phyloP scores from a whole-genome alignment of 2,888 invertebrate species.

The Bembecia ichneumoniformis region DNA sequence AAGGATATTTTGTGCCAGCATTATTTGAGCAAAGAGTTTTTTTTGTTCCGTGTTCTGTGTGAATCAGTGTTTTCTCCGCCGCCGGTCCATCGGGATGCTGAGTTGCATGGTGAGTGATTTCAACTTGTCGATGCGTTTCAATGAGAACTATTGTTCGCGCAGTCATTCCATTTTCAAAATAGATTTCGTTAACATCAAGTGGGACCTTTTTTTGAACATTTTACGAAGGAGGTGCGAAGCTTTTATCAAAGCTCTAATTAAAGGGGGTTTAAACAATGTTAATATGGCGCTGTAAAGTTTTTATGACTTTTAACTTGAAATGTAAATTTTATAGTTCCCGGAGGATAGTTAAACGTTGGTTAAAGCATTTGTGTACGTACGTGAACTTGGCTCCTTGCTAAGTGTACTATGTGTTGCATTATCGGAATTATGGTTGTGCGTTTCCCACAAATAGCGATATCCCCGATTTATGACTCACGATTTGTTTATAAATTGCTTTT shows the following conservation, averaged over 20 bases:
- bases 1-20: slow-evolving; percentile 50
- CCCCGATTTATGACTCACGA: not conserved
- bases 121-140: slow-evolving; percentile 42
- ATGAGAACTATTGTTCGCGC: slow-evolving; percentile 55
- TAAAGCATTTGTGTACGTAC: slow-evolving; percentile 8
- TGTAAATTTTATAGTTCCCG: slow-evolving; percentile 41
- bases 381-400: slow-evolving; percentile 28
- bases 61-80: slow-evolving; percentile 21
- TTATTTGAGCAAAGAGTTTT: slow-evolving; percentile 12
- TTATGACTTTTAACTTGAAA: slow-evolving; percentile 48
- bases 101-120: slow-evolving; percentile 60
- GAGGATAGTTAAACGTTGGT: slow-evolving; percentile 21
- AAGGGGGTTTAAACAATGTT: slow-evolving; percentile 41
- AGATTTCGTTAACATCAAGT: slow-evolving; percentile 1
- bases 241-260: slow-evolving; percentile 45
- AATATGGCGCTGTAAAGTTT: slow-evolving; percentile 38
- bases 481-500: not conserved
- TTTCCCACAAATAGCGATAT: not conserved
- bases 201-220: slow-evolving; percentile 46
- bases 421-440: not conserved
- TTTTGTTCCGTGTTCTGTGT: slow-evolving; percentile 25
- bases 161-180: slow-evolving; percentile 9
- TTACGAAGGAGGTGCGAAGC: not conserved
- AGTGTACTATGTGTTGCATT: not conserved
- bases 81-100: slow-evolving; percentile 45